Evolutionary conservation across 30 jellyfish, hydroid and myxozoan species (phyloP).

Genomic region (Aurelia sp.): DNA sequence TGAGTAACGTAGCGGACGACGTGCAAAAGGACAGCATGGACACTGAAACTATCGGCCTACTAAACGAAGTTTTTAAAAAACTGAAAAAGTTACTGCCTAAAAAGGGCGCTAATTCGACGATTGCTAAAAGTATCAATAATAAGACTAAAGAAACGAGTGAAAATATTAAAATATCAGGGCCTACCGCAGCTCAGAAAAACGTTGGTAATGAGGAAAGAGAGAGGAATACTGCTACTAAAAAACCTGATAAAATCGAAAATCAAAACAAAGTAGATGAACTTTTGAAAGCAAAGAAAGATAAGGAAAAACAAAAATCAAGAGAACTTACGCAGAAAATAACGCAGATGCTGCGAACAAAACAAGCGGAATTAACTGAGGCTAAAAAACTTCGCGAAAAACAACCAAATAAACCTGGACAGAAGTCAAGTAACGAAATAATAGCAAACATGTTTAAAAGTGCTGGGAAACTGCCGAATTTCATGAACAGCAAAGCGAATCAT

Average conservation of each 20-base stretch:
- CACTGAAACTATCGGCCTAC: constrained; percentile 59
- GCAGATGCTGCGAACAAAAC: constrained; percentile 23
- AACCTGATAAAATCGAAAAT: neutral
- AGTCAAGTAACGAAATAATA: constrained; percentile 30
- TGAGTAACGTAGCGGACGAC: constrained; percentile 39
- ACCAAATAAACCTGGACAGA: constrained; percentile 5
- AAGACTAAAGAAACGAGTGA: neutral
- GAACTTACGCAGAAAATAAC: constrained; percentile 36
- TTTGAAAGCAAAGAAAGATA: constrained; percentile 3
- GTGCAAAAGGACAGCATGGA: constrained; percentile 61
- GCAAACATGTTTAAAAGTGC: constrained; percentile 56
- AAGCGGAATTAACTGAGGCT: constrained; percentile 22
- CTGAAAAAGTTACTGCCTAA: constrained; percentile 58
- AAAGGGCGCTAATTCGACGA: constrained; percentile 15
- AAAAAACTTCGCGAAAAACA: constrained; percentile 15
- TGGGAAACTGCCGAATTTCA: constrained; percentile 27
- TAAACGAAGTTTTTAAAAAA: constrained; percentile 64
- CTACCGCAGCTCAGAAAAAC: neutral
- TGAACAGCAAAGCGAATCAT: constrained; percentile 2
- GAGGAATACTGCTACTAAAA: neutral
- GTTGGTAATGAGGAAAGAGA: too few relatives aligned
- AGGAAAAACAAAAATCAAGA: constrained; percentile 17
- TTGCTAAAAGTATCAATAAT: neutral
- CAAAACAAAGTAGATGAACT: neutral
- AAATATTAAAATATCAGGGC: neutral